Conservation (phyloP, 2,797 vertebrate genomes). For the Poecile montanus region DNA sequence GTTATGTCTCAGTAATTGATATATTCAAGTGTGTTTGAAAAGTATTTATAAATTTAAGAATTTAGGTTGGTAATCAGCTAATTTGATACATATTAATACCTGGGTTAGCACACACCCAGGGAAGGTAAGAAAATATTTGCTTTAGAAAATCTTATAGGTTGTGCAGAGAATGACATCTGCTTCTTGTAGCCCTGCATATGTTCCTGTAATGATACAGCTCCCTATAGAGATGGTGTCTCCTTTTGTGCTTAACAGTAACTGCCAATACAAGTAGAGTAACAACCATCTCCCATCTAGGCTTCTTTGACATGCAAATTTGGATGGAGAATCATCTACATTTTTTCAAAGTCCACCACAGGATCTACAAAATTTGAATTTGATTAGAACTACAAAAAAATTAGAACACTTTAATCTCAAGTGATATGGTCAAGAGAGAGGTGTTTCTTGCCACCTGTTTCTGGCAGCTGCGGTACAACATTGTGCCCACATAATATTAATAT, state of each 20-base stretch:
- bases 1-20: not conserved
- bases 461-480: rapidly evolving
- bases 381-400: not conserved
- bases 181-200: not conserved
- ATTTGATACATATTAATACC: not conserved
- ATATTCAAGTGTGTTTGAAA: not conserved
- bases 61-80: not conserved
- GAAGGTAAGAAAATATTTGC: not conserved
- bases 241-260: not conserved
- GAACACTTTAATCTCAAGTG: not conserved
- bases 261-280: not conserved
- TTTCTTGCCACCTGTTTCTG: not conserved
- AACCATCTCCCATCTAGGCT: not conserved
- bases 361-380: not conserved
- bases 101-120: rapidly evolving
- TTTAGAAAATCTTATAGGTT: not conserved
- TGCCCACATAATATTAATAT: not conserved
- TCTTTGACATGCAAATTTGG: not conserved
- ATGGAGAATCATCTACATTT: not conserved
- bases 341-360: not conserved
- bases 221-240: not conserved
- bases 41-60: not conserved
- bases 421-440: not conserved
- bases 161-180: not conserved
- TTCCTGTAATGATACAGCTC: not conserved